Conservation (phyloP, 2,797 vertebrate genomes). For the Betta splendens region DNA sequence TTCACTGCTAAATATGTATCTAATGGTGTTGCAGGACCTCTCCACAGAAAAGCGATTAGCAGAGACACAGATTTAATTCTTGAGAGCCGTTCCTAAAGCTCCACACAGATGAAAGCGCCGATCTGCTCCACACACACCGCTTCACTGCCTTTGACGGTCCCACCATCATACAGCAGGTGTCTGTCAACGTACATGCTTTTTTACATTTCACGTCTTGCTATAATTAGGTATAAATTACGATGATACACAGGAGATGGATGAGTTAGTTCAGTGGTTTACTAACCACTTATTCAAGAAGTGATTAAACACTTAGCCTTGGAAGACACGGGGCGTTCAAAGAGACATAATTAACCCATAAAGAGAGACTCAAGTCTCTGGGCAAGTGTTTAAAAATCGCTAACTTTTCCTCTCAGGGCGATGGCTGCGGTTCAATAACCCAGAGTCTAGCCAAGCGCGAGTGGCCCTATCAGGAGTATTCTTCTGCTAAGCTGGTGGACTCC, state of each 20-base stretch:
- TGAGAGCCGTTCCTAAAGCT: constrained; percentile 52
- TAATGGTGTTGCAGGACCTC: constrained; percentile 39
- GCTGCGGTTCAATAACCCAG: constrained; percentile 41
- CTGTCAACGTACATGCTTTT: constrained; percentile 29
- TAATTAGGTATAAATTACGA: not conserved
- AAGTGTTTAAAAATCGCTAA: constrained; percentile 39
- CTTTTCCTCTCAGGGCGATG: constrained; percentile 38
- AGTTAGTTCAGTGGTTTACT: constrained; percentile 31
- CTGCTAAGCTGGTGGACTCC: constrained; percentile 62
- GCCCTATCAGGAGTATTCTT: constrained; percentile 50
- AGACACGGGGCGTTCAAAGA: constrained; percentile 30
- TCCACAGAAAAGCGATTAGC: constrained; percentile 43
- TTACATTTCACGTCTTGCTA: too few species aligned
- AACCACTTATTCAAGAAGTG: constrained; percentile 42
- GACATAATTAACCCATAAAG: constrained; percentile 23
- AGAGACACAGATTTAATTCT: constrained; percentile 58
- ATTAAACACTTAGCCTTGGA: constrained; percentile 19
- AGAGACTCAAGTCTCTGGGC: constrained; percentile 29
- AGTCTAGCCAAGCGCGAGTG: constrained; percentile 40
- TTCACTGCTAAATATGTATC: constrained; percentile 55
- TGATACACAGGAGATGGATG: constrained; percentile 13
- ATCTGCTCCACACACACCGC: constrained; percentile 34
- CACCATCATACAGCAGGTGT: constrained; percentile 22
- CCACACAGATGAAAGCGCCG: constrained; percentile 36
- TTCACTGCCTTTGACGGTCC: constrained; percentile 46